Evolutionary conservation across 1,140 invertebrate genomes (phyloP).

Genomic region (Ceratina calcarata): DNA sequence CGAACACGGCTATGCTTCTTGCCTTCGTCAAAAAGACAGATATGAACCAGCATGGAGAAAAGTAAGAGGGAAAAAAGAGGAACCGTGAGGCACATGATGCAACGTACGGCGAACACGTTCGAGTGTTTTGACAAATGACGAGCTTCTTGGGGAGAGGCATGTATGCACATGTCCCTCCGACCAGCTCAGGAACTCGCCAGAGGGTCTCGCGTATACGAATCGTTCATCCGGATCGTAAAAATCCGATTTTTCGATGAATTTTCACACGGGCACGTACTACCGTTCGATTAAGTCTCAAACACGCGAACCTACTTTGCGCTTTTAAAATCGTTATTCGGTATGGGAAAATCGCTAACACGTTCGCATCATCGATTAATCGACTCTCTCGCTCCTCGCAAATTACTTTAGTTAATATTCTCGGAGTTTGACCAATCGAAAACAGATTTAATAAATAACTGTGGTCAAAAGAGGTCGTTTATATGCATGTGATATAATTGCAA

Average conservation of each 20-base stretch:
- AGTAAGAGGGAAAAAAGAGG: not conserved
- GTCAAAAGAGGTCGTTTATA: no score
- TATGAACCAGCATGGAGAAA: not conserved
- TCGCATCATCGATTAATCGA: not conserved
- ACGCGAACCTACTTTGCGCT: conserved; percentile 37
- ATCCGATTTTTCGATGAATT: conserved; percentile 50
- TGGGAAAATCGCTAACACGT: not conserved
- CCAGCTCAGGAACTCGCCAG: conserved; percentile 32
- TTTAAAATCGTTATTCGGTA: not conserved
- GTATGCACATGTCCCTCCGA: conserved; percentile 65
- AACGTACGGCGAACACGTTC: conserved; percentile 4
- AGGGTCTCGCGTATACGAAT: conserved; percentile 51
- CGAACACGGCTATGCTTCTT: conserved; percentile 4
- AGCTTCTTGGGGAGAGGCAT: conserved; percentile 40
- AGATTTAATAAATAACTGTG: no score
- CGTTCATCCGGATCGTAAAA: conserved; percentile 41
- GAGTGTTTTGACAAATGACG: conserved; percentile 70
- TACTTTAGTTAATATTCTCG: no score
- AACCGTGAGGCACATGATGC: conserved; percentile 26
- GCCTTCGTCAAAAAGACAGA: not conserved
- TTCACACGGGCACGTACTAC: conserved; percentile 15
- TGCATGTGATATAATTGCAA: no score
- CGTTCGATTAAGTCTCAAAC: conserved; percentile 39
- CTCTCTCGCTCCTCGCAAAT: no score
- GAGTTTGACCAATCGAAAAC: no score